phyloP scores from a whole-genome alignment of 2,113 vertebrate genomes.

The Sylvilagus bachmani region DNA sequence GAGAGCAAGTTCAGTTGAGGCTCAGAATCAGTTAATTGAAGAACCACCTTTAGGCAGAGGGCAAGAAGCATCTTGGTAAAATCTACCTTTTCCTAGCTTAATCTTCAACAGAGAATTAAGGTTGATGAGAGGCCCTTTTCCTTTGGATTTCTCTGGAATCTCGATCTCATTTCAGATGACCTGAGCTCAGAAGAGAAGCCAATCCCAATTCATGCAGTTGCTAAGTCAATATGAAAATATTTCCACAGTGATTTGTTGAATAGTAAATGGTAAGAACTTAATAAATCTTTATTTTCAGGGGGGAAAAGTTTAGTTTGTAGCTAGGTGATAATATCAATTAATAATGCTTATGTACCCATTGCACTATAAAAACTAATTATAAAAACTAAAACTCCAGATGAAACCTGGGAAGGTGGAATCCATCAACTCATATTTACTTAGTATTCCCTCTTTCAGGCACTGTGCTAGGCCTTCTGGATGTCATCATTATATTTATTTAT shows the following conservation, averaged over 20 bases:
- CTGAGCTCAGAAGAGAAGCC: conserved; percentile 9
- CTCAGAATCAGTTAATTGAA: neutral
- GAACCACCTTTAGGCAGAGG: neutral
- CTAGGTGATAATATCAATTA: neutral
- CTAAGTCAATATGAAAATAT: neutral
- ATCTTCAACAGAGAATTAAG: neutral
- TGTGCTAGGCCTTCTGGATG: neutral
- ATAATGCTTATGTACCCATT: neutral
- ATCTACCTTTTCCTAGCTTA: neutral
- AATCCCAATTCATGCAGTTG: neutral
- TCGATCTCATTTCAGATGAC: neutral
- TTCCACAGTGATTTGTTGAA: neutral
- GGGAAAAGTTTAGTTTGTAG: neutral
- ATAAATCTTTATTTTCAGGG: neutral
- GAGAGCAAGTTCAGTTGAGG: neutral
- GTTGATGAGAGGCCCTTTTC: neutral
- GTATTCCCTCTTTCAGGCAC: neutral
- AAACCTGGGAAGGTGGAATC: neutral
- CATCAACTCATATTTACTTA: conserved; percentile 17
- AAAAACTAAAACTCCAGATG: neutral
- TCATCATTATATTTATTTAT: neutral
- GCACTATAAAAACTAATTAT: neutral
- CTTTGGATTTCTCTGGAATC: conserved; percentile 29
- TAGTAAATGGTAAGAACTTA: neutral
- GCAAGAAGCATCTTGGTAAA: neutral